These are phyloP conservation scores for Drosophila parvula DNA, from an alignment of 1,140 invertebrate species.

Conservation along the genomic window DNA sequence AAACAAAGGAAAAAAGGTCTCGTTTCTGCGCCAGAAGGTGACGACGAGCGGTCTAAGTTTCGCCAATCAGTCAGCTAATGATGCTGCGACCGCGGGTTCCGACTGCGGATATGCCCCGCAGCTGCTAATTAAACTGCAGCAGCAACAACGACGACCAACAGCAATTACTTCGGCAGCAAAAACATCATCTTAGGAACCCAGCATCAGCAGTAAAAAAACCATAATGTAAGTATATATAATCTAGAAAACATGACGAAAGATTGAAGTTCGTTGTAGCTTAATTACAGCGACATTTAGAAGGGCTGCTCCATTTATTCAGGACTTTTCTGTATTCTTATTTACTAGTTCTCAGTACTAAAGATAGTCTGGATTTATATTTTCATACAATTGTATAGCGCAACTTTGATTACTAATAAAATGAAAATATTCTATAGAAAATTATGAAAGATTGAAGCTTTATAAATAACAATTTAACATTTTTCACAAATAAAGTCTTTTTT, in stretches of 20 bases:
- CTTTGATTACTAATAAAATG: no score
- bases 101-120: conserved; percentile 61
- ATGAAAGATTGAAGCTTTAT: no score
- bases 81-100: conserved; percentile 42
- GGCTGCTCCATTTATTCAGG: not conserved
- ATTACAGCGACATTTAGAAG: not conserved
- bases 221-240: conserved; percentile 60
- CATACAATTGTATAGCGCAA: no score
- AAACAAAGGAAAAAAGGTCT: conserved; percentile 24
- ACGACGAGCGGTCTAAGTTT: conserved; percentile 56
- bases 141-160: conserved; percentile 21
- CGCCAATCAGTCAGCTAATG: conserved; percentile 66
- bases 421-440: no score
- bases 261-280: not conserved
- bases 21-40: conserved; percentile 43
- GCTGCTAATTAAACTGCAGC: conserved; percentile 71
- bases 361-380: not conserved
- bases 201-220: conserved; percentile 35
- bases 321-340: not conserved
- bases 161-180: conserved; percentile 37
- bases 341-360: not conserved
- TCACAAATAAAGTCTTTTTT: no score
- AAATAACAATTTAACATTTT: no score
- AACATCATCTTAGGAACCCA: conserved; percentile 13
- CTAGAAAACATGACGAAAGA: conserved; percentile 11